Percentiles rank a stretch among this genome's conserved stretches.
phyloP scores from a whole-genome alignment of 2,888 invertebrate species.

The Subacronicta megacephala region DNA sequence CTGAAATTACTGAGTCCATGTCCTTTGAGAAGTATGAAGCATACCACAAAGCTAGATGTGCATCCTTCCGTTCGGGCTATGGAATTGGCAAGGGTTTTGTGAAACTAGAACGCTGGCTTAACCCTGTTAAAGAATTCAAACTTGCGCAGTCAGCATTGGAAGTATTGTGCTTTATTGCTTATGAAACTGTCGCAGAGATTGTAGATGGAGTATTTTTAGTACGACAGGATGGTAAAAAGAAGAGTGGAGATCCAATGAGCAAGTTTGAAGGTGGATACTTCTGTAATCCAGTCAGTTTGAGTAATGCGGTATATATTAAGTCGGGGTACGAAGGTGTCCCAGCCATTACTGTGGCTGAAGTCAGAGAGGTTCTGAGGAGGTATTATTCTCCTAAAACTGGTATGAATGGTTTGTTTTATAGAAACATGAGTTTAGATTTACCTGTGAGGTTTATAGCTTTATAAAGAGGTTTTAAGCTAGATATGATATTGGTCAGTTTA shows the following conservation, averaged over 20 bases:
- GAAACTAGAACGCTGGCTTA: slow-evolving; percentile 91
- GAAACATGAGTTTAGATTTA: slow-evolving; percentile 83
- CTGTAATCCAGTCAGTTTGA: slow-evolving; percentile 90
- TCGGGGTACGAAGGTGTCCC: slow-evolving; percentile 91
- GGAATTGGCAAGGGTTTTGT: slow-evolving; percentile 86
- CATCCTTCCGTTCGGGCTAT: slow-evolving; percentile 91
- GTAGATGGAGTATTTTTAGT: slow-evolving; percentile 95
- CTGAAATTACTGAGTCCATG: slow-evolving; percentile 88
- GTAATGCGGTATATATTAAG: slow-evolving; percentile 88
- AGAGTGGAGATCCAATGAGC: slow-evolving; percentile 92
- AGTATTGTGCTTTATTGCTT: slow-evolving; percentile 95
- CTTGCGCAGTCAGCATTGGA: slow-evolving; percentile 92
- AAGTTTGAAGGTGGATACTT: slow-evolving; percentile 91
- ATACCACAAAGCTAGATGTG: slow-evolving; percentile 94
- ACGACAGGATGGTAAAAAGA: slow-evolving; percentile 93
- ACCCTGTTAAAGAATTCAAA: slow-evolving; percentile 90
- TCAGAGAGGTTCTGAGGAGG: slow-evolving; percentile 94
- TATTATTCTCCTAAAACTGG: slow-evolving; percentile 91
- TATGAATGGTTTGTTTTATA: slow-evolving; percentile 85
- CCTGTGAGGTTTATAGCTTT: slow-evolving; percentile 78
- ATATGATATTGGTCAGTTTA: too few relatives aligned
- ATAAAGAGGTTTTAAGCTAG: slow-evolving; percentile 17
- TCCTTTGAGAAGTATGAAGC: slow-evolving; percentile 92
- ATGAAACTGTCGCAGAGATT: slow-evolving; percentile 97
- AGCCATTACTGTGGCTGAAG: slow-evolving; percentile 94